These are phyloP conservation scores for Mya arenaria DNA, from an alignment of 1,140 invertebrate species.

Conservation along the genomic window DNA sequence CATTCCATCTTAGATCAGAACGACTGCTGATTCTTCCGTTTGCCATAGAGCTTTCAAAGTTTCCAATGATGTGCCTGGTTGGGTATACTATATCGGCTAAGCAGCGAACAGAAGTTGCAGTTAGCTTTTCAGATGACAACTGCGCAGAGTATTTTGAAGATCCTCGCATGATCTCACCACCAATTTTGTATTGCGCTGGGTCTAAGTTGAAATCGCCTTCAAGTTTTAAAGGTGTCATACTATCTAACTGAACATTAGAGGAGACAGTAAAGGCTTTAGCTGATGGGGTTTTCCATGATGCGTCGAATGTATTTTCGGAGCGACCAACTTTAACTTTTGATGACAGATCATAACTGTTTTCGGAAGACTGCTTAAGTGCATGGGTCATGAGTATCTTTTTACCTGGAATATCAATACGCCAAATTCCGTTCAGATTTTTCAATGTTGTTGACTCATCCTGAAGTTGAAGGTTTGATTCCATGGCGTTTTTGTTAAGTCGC, in stretches of 20 bases:
- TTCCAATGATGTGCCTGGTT: slow-evolving; percentile 47
- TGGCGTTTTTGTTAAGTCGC: slow-evolving; percentile 33
- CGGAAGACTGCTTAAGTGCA: slow-evolving; percentile 27
- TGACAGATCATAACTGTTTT: slow-evolving; percentile 18
- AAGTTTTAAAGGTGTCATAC: slow-evolving; percentile 10
- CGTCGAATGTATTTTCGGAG: slow-evolving; percentile 26
- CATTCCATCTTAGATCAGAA: slow-evolving; percentile 58
- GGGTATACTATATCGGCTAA: slow-evolving; percentile 38
- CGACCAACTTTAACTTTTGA: slow-evolving; percentile 30
- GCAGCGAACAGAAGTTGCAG: background rate
- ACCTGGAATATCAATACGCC: slow-evolving; percentile 17
- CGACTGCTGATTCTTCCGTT: slow-evolving; percentile 22
- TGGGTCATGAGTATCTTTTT: slow-evolving; percentile 16
- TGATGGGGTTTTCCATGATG: slow-evolving; percentile 16
- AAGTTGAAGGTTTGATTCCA: slow-evolving; percentile 14
- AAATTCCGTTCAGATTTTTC: slow-evolving; percentile 18
- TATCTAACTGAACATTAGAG: slow-evolving; percentile 27
- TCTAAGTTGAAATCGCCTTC: slow-evolving; percentile 45
- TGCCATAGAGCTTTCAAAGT: slow-evolving; percentile 40
- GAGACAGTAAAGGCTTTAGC: slow-evolving; percentile 32
- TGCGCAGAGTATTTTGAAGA: slow-evolving; percentile 9
- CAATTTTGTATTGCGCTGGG: background rate
- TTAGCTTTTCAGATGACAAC: background rate
- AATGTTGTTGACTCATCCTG: slow-evolving; percentile 44
- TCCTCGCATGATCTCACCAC: background rate